These are phyloP conservation scores for Cuniculus paca DNA, from an alignment of 2,797 vertebrate genomes.

Conservation along the genomic window DNA sequence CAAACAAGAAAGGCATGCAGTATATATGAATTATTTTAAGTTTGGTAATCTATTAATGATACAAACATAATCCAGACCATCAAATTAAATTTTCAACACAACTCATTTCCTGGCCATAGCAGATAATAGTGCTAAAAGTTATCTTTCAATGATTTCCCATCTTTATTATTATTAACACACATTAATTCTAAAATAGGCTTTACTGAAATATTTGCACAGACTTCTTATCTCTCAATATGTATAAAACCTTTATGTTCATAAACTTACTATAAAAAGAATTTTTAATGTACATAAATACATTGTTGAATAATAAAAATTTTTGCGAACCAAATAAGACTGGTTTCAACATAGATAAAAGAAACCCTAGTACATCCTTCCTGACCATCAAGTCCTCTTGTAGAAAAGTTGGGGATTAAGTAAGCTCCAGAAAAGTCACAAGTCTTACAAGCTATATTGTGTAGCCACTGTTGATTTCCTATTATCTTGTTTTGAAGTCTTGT, in stretches of 20 bases:
- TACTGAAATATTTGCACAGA: background rate
- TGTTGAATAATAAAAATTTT: background rate
- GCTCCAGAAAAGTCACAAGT: background rate
- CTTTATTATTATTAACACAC: background rate
- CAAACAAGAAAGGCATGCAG: background rate
- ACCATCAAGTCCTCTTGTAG: background rate
- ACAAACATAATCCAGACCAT: background rate
- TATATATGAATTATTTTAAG: background rate
- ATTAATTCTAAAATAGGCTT: background rate
- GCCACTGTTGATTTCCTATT: no score
- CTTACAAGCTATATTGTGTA: no score
- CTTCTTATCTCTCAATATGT: background rate
- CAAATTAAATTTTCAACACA: background rate
- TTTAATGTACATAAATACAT: background rate
- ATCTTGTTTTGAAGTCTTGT: no score
- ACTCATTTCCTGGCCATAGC: background rate
- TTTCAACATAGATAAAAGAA: background rate
- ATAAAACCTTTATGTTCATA: background rate
- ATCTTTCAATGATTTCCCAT: background rate
- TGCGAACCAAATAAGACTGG: background rate
- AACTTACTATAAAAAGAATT: background rate
- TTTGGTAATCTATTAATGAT: background rate
- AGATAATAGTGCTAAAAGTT: background rate
- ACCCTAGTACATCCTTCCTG: background rate
- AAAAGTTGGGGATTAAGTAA: background rate